These are phyloP conservation scores for Zoroaster sp. DNA, from an alignment of 53 echinoderm and acorn worm genomes.

Conservation along the genomic window DNA sequence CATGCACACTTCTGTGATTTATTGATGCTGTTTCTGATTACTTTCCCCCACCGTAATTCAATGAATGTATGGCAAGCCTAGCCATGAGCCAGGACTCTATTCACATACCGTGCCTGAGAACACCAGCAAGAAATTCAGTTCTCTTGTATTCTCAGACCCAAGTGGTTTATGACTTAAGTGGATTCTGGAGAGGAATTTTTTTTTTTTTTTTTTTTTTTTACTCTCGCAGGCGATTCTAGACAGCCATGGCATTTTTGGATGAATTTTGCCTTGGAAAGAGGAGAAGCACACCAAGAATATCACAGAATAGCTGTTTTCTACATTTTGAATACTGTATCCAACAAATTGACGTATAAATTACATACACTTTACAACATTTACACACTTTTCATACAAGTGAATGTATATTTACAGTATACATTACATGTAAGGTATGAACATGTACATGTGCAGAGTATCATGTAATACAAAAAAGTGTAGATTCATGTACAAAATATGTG, in stretches of 20 bases:
- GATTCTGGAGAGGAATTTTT: neutral
- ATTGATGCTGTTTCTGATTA: neutral
- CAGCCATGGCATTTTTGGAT: neutral
- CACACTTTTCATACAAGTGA: no score
- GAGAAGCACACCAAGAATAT: neutral
- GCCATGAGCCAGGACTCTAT: neutral
- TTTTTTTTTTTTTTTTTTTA: neutral
- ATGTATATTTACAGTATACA: no score
- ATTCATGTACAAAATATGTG: no score
- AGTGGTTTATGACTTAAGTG: neutral
- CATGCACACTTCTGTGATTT: neutral
- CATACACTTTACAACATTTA: no score
- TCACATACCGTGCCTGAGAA: neutral
- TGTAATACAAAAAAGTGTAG: no score
- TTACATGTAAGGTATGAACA: no score
- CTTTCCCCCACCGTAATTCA: neutral
- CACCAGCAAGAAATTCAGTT: neutral
- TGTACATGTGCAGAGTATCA: no score
- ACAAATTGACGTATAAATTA: no score
- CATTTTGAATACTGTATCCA: neutral
- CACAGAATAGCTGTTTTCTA: neutral
- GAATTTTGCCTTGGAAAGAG: neutral
- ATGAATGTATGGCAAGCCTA: neutral
- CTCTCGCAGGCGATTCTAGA: neutral
- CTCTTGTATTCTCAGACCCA: neutral